phyloP scores from a whole-genome alignment of 2,888 invertebrate species.

The Cataglyphis albicans region DNA sequence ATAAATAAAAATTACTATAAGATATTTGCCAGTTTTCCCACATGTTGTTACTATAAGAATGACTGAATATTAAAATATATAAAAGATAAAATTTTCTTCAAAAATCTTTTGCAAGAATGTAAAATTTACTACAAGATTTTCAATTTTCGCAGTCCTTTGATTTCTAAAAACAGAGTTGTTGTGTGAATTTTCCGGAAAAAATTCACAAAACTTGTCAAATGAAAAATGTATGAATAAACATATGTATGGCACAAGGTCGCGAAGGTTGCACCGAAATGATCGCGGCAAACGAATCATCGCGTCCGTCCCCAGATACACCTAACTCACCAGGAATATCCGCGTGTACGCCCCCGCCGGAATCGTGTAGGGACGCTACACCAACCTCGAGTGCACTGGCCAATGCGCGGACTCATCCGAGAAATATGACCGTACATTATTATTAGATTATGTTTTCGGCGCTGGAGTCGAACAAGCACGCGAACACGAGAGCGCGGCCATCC shows the following conservation, averaged over 20 bases:
- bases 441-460: constrained; percentile 76
- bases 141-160: neutral
- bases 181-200: neutral
- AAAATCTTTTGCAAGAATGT: neutral
- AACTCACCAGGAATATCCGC: constrained; percentile 75
- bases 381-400: constrained; percentile 76
- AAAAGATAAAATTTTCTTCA: neutral
- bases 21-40: neutral
- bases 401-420: constrained; percentile 75
- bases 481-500: constrained; percentile 9
- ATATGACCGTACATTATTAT: constrained; percentile 80
- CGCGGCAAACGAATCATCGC: constrained; percentile 46
- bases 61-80: neutral
- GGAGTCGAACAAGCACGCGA: constrained; percentile 53
- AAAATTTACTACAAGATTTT: neutral
- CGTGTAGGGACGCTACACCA: constrained; percentile 70
- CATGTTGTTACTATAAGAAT: neutral
- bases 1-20: neutral
- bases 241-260: constrained; percentile 70
- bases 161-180: neutral
- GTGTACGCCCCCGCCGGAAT: constrained; percentile 72
- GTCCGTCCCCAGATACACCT: constrained; percentile 73
- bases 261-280: constrained; percentile 67
- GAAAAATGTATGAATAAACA: neutral
- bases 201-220: neutral